Base-by-base conservation (phyloP, 2,888 invertebrate genomes). In the Pheosia tremula region DNA sequence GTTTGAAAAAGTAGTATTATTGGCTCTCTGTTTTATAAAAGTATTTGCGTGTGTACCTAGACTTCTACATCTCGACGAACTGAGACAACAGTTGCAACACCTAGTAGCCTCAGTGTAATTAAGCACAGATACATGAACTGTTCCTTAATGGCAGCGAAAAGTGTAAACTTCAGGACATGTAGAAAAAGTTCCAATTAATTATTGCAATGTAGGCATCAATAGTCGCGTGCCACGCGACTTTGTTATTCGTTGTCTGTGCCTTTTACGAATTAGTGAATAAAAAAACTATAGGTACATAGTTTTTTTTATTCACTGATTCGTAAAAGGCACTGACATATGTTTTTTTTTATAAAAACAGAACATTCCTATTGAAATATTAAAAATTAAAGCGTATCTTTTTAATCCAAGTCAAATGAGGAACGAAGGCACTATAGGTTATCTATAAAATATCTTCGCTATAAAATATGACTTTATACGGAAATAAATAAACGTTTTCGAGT, bases 131-230 rank as follows among this genome's bases (percentile, higher is more conserved):
- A 81, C 63, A 24, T 66, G 69, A 71, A 69, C 66, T 66, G 61
- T 53, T 54, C 39, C 62, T 62, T 59, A 85, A 84, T 82, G 74
- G 82, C 76, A 74, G 79, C 77, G 76, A 81, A 83, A 84, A 85
- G 78, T 76, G 79, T 85, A 87, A 86, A 85, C 78, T 86, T 84
- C 71, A 78, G 72, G 67, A 80, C 77, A 66, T 76, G 72, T 72
- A 79, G 79, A 82, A 83, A 81, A 87, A 82, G 78, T 82, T 84
- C 81, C 85, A 87, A 89, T 89, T 90, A 88, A 90, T 88, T 86
- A 88, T 84, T 77, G 80, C 68, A 69, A 68, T 78, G 81, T 82
- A 78, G 79, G 78, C 78, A 83, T 80, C 78, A 81, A 87, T 84
- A 86, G 86, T 80, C 75, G 73, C 67, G 74, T 58, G 71, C 72